A percentile compares a stretch with the other conserved stretches of the same genome.
These are phyloP conservation scores for Temnothorax unifasciatus DNA, from an alignment of 2,888 invertebrate genomes.

Conservation along the genomic window DNA sequence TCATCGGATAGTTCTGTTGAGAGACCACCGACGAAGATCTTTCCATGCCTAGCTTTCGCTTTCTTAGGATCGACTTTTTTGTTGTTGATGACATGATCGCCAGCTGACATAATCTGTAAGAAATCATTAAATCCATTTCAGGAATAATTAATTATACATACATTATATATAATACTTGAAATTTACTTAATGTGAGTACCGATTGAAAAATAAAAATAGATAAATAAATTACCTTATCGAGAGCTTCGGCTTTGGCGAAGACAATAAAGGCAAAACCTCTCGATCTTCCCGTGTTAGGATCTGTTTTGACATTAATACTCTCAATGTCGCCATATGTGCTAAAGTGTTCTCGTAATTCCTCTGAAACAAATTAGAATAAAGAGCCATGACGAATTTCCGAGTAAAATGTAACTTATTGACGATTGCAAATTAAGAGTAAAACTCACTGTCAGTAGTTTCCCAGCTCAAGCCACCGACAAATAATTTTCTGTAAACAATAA, in stretches of 20 bases:
- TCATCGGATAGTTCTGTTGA: conserved; percentile 97
- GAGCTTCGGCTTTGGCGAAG: conserved; percentile 94
- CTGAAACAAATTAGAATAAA: conserved; percentile 88
- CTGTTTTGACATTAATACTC: conserved; percentile 98
- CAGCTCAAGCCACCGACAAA: conserved; percentile 99
- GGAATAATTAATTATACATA: not conserved
- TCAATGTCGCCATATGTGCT: conserved; percentile 97
- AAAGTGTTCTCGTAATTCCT: conserved; percentile 98
- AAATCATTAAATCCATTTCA: not conserved
- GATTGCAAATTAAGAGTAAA: conserved; percentile 53
- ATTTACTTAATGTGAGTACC: not conserved
- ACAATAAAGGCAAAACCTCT: conserved; percentile 99
- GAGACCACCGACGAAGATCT: conserved; percentile 98
- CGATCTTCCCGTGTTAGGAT: conserved; percentile 97
- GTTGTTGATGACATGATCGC: conserved; percentile 96
- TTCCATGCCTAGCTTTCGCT: conserved; percentile 97
- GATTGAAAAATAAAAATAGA: not conserved
- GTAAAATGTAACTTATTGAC: conserved; percentile 11
- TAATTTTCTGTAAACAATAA: conserved; percentile 92
- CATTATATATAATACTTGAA: not conserved
- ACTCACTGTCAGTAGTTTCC: conserved; percentile 99
- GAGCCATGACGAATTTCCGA: not conserved
- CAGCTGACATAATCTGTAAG: conserved; percentile 89
- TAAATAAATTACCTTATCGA: conserved; percentile 92
- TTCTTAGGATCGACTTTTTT: conserved; percentile 98